A percentile compares a stretch with the other conserved stretches of the same genome.
phyloP scores from a whole-genome alignment of 2,888 invertebrate genomes.

The Meloe dianella region DNA sequence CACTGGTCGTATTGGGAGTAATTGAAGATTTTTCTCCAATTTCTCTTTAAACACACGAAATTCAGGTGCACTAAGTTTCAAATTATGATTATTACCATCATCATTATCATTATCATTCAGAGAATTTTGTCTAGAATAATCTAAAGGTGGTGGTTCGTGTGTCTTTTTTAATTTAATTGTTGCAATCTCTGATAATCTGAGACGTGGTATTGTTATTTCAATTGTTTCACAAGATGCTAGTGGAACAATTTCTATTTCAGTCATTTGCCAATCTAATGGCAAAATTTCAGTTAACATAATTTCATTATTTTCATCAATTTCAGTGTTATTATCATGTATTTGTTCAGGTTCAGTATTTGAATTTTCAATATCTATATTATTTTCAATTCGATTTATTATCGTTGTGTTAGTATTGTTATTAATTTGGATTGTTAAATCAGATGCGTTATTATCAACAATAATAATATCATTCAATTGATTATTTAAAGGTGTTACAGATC shows the following conservation, averaged over 20 bases:
- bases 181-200: background rate
- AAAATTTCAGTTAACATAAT: background rate
- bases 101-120: background rate
- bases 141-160: conserved; percentile 22
- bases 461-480: conserved; percentile 23
- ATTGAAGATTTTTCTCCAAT: conserved; percentile 39
- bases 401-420: background rate
- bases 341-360: background rate
- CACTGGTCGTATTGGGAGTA: conserved; percentile 11
- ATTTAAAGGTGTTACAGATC: conserved; percentile 20
- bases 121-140: conserved; percentile 27
- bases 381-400: background rate
- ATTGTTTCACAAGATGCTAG: background rate
- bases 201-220: background rate
- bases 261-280: background rate
- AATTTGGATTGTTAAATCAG: conserved; percentile 27
- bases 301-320: background rate
- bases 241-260: background rate
- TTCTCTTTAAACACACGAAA: conserved; percentile 41
- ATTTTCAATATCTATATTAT: background rate
- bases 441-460: background rate
- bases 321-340: background rate
- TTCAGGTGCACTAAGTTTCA: conserved; percentile 39
- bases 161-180: background rate
- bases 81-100: conserved; percentile 34